phyloP scores from a whole-genome alignment of 1,140 invertebrate species.

The Pseudomyrmex flavicornis region DNA sequence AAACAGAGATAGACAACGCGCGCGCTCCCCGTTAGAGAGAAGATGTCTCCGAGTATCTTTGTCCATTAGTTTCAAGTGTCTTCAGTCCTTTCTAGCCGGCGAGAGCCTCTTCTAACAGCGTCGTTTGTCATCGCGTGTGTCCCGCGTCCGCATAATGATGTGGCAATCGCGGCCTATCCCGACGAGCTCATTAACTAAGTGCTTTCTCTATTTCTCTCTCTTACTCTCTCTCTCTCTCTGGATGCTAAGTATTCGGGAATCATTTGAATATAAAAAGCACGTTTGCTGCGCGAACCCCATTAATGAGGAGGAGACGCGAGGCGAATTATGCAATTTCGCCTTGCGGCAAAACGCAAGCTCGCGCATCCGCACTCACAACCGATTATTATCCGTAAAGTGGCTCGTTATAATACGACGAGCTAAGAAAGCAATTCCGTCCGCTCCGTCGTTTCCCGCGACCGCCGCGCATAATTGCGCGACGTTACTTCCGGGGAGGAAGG shows the following conservation, averaged over 20 bases:
- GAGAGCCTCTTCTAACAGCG: not conserved
- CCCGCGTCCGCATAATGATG: not conserved
- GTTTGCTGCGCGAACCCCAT: constrained; percentile 6
- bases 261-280: constrained; percentile 41
- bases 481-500: not conserved
- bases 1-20: too few species aligned
- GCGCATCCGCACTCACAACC: not conserved
- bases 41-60: not conserved
- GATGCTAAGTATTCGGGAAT: constrained; percentile 20
- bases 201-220: not conserved
- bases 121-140: constrained; percentile 13
- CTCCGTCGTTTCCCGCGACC: not conserved
- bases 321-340: constrained; percentile 24
- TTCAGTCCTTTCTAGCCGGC: not conserved
- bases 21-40: not conserved
- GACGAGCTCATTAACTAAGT: constrained; percentile 45
- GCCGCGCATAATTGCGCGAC: constrained; percentile 22
- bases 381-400: not conserved
- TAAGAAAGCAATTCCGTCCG: constrained; percentile 16
- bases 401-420: constrained; percentile 7
- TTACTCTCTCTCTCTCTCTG: too few species aligned
- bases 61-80: constrained; percentile 1
- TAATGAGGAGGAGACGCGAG: constrained; percentile 1
- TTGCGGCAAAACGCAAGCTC: not conserved
- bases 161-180: constrained; percentile 9